A percentile compares a stretch with the other conserved stretches of the same genome.
phyloP scores from a whole-genome alignment of 2,888 invertebrate species.

The Plagodis pulveraria region DNA sequence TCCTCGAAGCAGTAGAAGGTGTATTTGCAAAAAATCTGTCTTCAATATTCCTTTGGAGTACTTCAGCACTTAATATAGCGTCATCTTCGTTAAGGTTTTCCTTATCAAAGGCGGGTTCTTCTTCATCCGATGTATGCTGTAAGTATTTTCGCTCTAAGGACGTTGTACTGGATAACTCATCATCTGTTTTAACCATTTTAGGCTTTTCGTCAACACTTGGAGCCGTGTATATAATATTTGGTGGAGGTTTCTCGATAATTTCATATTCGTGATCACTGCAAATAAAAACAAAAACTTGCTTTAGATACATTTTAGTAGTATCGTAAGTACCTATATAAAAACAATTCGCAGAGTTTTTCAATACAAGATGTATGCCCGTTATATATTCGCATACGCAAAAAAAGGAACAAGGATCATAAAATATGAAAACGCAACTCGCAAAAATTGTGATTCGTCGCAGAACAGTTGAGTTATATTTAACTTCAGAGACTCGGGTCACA shows the following conservation, averaged over 20 bases:
- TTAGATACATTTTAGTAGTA: background rate
- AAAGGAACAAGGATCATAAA: constrained; percentile 34
- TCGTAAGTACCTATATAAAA: background rate
- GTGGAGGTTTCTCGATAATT: constrained; percentile 90
- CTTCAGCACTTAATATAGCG: constrained; percentile 73
- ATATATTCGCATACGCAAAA: constrained; percentile 48
- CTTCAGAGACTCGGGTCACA: constrained; percentile 73
- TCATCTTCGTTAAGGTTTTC: constrained; percentile 57
- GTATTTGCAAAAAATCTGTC: constrained; percentile 86
- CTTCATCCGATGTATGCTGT: constrained; percentile 80
- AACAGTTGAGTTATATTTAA: constrained; percentile 76
- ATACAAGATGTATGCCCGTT: constrained; percentile 20
- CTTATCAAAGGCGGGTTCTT: constrained; percentile 68
- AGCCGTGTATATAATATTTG: constrained; percentile 69
- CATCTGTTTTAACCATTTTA: constrained; percentile 70
- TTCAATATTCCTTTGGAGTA: constrained; percentile 87
- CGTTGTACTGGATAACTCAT: constrained; percentile 80
- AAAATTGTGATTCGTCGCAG: constrained; percentile 58
- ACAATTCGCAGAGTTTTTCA: constrained; percentile 47
- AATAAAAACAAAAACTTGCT: constrained; percentile 48
- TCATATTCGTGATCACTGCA: constrained; percentile 97
- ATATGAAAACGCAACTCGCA: constrained; percentile 57
- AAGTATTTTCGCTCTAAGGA: constrained; percentile 77
- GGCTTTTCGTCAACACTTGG: constrained; percentile 69
- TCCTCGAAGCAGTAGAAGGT: constrained; percentile 85